A percentile compares a stretch with the other conserved stretches of the same genome.
phyloP scores from a whole-genome alignment of 2,888 invertebrate genomes.

The Platypus cylindrus region DNA sequence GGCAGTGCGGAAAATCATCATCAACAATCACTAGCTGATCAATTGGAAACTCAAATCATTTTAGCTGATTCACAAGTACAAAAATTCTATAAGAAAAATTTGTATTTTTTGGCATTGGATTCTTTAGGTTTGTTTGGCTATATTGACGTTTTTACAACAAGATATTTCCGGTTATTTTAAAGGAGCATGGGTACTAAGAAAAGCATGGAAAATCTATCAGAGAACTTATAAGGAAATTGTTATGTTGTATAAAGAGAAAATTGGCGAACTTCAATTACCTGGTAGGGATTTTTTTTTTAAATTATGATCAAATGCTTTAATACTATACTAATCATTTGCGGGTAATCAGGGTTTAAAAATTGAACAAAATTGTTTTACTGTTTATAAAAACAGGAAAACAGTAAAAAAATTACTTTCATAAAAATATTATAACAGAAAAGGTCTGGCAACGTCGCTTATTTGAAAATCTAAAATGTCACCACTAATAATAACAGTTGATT shows the following conservation, averaged over 20 bases:
- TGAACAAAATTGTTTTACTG: too few species aligned
- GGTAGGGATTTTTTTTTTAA: constrained; percentile 9
- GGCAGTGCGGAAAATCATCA: constrained; percentile 6
- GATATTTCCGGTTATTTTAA: constrained; percentile 50
- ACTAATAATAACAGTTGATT: too few species aligned
- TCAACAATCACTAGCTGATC: constrained; percentile 31
- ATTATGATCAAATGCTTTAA: too few species aligned
- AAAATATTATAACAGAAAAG: too few species aligned
- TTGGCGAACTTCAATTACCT: constrained; percentile 27
- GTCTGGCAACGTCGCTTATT: too few species aligned
- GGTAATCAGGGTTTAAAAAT: too few species aligned
- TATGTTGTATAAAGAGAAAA: constrained; percentile 39
- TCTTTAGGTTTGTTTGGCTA: constrained; percentile 41
- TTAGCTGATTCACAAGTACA: constrained; percentile 47
- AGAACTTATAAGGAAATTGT: constrained; percentile 46
- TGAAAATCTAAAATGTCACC: too few species aligned
- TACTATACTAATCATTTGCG: too few species aligned
- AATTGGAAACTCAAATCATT: constrained; percentile 51
- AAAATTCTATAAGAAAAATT: not conserved
- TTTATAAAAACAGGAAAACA: too few species aligned
- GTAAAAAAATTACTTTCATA: too few species aligned
- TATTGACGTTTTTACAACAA: constrained; percentile 51
- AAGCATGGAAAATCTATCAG: constrained; percentile 58
- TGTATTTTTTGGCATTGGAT: constrained; percentile 1
- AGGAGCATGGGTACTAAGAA: constrained; percentile 54